phyloP scores from a whole-genome alignment of 2,113 vertebrate species.

The Narcine bancroftii region DNA sequence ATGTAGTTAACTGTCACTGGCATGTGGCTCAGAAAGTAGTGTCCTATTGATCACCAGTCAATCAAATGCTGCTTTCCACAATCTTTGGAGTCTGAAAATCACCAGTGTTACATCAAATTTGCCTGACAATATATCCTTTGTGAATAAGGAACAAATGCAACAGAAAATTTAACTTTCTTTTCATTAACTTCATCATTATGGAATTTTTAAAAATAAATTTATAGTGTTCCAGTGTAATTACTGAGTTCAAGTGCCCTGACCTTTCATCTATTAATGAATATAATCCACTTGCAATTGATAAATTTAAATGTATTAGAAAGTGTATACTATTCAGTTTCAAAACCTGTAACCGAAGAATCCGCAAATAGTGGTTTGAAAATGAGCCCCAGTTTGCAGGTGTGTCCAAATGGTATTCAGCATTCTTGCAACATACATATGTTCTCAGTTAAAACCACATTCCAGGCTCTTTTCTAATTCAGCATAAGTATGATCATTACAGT shows the following conservation, averaged over 20 bases:
- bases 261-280: background rate
- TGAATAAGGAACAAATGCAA: background rate
- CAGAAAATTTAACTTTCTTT: background rate
- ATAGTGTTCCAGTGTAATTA: background rate
- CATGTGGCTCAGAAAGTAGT: background rate
- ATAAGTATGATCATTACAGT: background rate
- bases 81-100: background rate
- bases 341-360: background rate
- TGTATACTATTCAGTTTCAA: background rate
- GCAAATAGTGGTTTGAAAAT: background rate
- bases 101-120: background rate
- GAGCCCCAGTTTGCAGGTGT: background rate
- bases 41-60: background rate
- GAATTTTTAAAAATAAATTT: background rate
- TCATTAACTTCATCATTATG: background rate
- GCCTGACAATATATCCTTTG: background rate
- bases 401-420: background rate
- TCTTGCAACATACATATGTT: background rate
- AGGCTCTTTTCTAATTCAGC: background rate
- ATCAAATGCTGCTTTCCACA: background rate
- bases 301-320: slow-evolving; percentile 20
- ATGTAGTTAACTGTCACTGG: background rate
- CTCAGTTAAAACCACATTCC: background rate
- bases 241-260: background rate
- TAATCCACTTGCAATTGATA: background rate